Evolutionary conservation across 2,797 vertebrate species (phyloP), one percentile per base, ranked within the genome.

Genomic region (Darevskia mixta): DNA sequence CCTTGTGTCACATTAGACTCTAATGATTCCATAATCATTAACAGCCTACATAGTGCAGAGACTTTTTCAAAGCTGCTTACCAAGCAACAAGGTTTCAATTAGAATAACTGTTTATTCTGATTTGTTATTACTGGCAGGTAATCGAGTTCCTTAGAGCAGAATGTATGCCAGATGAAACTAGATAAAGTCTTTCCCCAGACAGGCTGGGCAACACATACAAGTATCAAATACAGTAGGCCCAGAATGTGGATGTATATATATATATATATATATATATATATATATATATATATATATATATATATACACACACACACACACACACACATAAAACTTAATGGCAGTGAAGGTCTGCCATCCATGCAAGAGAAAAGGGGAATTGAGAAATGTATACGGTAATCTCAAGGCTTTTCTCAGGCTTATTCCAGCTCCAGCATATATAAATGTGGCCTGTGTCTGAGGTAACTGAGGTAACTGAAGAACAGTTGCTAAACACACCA

Each of bases 21-120:
- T 94, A 95, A 95, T 93, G 91, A 94, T 83, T 94, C 90, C 92
- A 94, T 93, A 92, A 93, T 94, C 92, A 92, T 92, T 95, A 92
- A 88, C 29, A 86, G 35, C 71, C 92, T 81, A 88, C 27, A 90
- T 84, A 89, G 75, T 84, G 89, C 45, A 25, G 15, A 91, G 75
- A 0, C 61, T 88, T 89, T 35, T 20, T 73, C 1, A 45, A 79
- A 89, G 64, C 85, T 85, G 15, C 85, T 85, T 89, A 85, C 64
- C 88, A 88, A 92, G 90, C 41, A 91, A 82, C 61, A 64, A 23
- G 29, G 6, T 86, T 95, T 90, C 87, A 92, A 90, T 79, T 25
- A 90, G 18, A 85, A n/a, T 78, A 91, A 83, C 4, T 29, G 18
- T 78, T 9, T 84, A 82, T 82, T 89, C 43, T 49, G 49, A 85